A percentile compares a stretch with the other conserved stretches of the same genome.
These are phyloP conservation scores for Lacerta viridis DNA, from an alignment of 2,797 vertebrate species.

Conservation along the genomic window DNA sequence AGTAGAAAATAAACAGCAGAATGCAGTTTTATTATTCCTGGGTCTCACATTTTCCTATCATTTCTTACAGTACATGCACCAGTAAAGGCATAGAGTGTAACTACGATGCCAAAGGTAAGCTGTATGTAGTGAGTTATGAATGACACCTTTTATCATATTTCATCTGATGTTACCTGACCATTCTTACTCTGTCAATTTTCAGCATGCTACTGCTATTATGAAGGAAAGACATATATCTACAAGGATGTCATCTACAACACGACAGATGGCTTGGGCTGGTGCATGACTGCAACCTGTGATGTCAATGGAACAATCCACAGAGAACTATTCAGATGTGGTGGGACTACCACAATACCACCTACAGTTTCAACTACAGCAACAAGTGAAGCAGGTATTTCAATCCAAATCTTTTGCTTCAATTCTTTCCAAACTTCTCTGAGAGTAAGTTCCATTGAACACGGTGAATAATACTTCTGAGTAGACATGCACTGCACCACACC, in stretches of 20 bases:
- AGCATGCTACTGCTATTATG: constrained; percentile 80
- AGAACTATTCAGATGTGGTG: constrained; percentile 57
- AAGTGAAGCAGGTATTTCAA: constrained; percentile 61
- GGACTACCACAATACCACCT: constrained; percentile 37
- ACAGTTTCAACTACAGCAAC: background rate
- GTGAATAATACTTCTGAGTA: background rate
- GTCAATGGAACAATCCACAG: constrained; percentile 76
- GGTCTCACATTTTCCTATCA: background rate
- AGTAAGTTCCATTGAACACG: background rate
- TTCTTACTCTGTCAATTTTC: constrained; percentile 46
- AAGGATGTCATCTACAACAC: constrained; percentile 81
- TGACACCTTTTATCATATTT: constrained; percentile 3
- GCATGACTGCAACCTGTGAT: constrained; percentile 75
- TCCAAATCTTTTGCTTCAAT: background rate
- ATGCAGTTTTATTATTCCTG: background rate
- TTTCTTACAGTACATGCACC: constrained; percentile 78
- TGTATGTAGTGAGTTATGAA: constrained; percentile 23
- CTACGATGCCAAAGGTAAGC: constrained; percentile 72
- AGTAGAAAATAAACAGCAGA: constrained; percentile 10
- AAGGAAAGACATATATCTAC: constrained; percentile 67
- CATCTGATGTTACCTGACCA: constrained; percentile 38
- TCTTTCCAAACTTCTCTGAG: background rate
- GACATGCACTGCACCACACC: background rate
- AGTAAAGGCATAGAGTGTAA: constrained; percentile 69
- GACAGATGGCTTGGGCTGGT: constrained; percentile 81